These are phyloP conservation scores for Nemurella pictetii DNA, from an alignment of 2,888 invertebrate genomes.

Conservation along the genomic window DNA sequence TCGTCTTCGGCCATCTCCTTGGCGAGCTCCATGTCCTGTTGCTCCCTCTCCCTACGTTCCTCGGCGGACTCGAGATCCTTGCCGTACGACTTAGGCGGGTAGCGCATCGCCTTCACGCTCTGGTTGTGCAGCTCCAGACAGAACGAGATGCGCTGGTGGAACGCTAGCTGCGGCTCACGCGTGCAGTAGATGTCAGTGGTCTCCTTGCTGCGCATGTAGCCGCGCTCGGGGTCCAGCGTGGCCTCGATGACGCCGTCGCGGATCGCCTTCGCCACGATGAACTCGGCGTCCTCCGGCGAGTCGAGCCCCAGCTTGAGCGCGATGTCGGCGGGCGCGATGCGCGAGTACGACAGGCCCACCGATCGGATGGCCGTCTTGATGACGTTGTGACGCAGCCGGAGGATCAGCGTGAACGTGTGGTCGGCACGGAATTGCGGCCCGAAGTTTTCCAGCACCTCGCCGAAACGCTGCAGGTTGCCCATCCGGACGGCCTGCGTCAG, in stretches of 20 bases:
- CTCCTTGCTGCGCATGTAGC: slow-evolving; percentile 97
- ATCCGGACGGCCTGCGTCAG: slow-evolving; percentile 95
- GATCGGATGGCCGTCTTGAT: slow-evolving; percentile 97
- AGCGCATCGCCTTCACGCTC: slow-evolving; percentile 99
- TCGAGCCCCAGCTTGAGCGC: slow-evolving; percentile 92
- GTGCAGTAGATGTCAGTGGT: slow-evolving; percentile 97
- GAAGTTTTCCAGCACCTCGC: slow-evolving; percentile 88
- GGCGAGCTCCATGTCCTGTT: slow-evolving; percentile 97
- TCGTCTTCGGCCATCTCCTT: slow-evolving; percentile 99
- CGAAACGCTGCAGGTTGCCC: slow-evolving; percentile 92
- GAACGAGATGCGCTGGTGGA: slow-evolving; percentile 95
- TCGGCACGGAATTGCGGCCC: slow-evolving; percentile 91
- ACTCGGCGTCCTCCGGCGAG: slow-evolving; percentile 97
- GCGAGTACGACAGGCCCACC: slow-evolving; percentile 94
- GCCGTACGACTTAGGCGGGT: slow-evolving; percentile 98
- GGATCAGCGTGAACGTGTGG: slow-evolving; percentile 93
- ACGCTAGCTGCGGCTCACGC: slow-evolving; percentile 91
- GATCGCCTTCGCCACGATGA: slow-evolving; percentile 97
- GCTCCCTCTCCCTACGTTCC: slow-evolving; percentile 92
- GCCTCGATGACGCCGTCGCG: slow-evolving; percentile 99
- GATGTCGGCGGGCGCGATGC: slow-evolving; percentile 93
- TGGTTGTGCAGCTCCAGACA: slow-evolving; percentile 98
- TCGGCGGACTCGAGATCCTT: slow-evolving; percentile 97
- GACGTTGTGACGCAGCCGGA: slow-evolving; percentile 96
- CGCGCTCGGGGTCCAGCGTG: slow-evolving; percentile 91